Evolutionary conservation across 2,888 invertebrate species (phyloP).

Genomic region (Pollenia griseotomentosa): DNA sequence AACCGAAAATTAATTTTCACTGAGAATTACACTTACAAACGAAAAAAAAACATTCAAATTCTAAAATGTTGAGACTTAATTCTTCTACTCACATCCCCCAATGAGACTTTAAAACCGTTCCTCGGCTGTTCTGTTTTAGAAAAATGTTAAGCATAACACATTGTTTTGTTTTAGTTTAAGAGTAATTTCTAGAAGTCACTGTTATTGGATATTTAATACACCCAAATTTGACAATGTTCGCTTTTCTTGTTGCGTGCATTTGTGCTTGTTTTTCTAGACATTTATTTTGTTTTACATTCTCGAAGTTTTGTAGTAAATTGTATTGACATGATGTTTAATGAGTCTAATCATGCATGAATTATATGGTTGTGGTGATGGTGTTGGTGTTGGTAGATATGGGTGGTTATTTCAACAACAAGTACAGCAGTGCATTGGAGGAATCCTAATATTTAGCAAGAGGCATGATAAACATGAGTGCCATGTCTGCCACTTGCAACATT

Average conservation of each 20-base stretch:
- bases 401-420: conserved; percentile 11
- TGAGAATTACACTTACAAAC: background rate
- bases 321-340: conserved; percentile 65
- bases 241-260: background rate
- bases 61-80: background rate
- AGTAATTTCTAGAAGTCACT: too few relatives aligned
- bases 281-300: conserved; percentile 28
- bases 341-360: conserved; percentile 54
- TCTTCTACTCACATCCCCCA: background rate
- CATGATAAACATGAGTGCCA: conserved; percentile 30
- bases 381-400: conserved; percentile 46
- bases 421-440: background rate
- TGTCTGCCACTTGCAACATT: conserved; percentile 41
- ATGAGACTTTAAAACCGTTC: too few relatives aligned
- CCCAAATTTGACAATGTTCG: background rate
- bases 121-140: too few relatives aligned
- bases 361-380: conserved; percentile 14
- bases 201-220: background rate
- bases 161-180: too few relatives aligned
- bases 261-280: background rate
- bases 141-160: too few relatives aligned
- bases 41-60: background rate
- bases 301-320: conserved; percentile 48
- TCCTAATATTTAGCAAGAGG: conserved; percentile 35
- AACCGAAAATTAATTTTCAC: background rate